These are phyloP conservation scores for Leuciscus idus DNA, from an alignment of 2,113 vertebrate genomes.

Conservation along the genomic window DNA sequence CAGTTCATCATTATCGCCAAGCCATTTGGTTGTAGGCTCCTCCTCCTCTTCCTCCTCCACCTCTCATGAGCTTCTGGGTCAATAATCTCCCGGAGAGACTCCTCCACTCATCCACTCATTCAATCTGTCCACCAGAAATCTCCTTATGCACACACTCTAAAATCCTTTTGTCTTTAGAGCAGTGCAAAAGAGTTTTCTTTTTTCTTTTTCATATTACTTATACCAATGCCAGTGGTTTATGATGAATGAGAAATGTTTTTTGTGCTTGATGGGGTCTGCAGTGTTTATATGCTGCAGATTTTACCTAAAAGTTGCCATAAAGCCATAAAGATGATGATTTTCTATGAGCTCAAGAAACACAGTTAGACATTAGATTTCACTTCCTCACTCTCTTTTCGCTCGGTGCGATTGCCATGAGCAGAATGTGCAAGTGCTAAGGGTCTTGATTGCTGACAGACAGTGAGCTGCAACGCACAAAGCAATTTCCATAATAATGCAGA, in stretches of 20 bases:
- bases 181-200: neutral
- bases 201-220: neutral
- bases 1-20: slow-evolving; percentile 58
- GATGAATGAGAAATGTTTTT: neutral
- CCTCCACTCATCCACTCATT: slow-evolving; percentile 64
- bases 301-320: neutral
- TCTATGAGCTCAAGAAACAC: neutral
- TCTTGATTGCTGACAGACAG: slow-evolving; percentile 24
- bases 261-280: neutral
- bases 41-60: slow-evolving; percentile 58
- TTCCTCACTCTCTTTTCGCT: neutral
- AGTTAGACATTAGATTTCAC: neutral
- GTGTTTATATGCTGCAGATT: neutral
- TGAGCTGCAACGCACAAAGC: neutral
- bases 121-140: slow-evolving; percentile 61
- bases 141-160: slow-evolving; percentile 54
- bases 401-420: neutral
- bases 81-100: slow-evolving; percentile 70
- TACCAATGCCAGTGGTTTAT: too few relatives aligned
- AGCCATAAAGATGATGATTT: neutral
- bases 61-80: slow-evolving; percentile 72
- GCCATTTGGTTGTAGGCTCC: slow-evolving; percentile 61
- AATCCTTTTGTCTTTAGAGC: slow-evolving; percentile 58
- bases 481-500: slow-evolving; percentile 10
- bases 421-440: neutral